Percentiles rank a stretch among this genome's conserved stretches.
Evolutionary conservation across 1,140 invertebrate genomes (phyloP).

Genomic region (silkworm (Bombyx mori)): DNA sequence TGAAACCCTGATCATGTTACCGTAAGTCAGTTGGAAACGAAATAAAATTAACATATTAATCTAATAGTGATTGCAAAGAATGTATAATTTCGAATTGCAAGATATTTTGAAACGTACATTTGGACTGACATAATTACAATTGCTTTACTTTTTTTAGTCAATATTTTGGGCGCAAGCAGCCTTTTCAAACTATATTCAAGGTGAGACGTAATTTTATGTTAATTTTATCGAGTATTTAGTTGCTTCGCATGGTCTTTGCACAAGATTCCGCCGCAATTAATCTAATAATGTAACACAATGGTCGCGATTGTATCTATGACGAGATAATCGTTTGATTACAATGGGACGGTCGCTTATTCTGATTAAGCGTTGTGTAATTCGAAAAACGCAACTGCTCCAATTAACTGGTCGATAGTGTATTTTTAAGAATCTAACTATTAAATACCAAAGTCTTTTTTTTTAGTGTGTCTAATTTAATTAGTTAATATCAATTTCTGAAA

Average conservation of each 20-base stretch:
- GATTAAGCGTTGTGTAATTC: conserved; percentile 4
- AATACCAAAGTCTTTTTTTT: too few species aligned
- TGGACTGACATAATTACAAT: too few species aligned
- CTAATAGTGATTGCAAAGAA: too few species aligned
- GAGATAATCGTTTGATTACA: conserved; percentile 11
- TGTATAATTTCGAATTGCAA: too few species aligned
- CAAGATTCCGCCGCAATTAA: conserved; percentile 7
- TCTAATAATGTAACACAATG: conserved; percentile 6
- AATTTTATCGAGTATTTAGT: conserved; percentile 2
- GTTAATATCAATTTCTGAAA: too few species aligned
- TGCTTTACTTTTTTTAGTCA: too few species aligned
- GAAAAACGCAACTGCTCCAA: conserved; percentile 2
- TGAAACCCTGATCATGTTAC: too few species aligned
- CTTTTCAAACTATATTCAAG: background rate
- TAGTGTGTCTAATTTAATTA: too few species aligned
- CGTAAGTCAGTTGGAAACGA: too few species aligned
- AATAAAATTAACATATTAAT: too few species aligned
- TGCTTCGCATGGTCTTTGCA: background rate
- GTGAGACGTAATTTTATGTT: background rate
- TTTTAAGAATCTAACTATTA: too few species aligned
- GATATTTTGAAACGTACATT: too few species aligned
- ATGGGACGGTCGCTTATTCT: conserved; percentile 3
- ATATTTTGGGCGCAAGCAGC: background rate
- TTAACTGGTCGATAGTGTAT: background rate
- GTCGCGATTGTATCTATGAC: conserved; percentile 12